Evolutionary conservation across 2,797 vertebrate genomes (phyloP).

Genomic region (Luscinia megarhynchos): DNA sequence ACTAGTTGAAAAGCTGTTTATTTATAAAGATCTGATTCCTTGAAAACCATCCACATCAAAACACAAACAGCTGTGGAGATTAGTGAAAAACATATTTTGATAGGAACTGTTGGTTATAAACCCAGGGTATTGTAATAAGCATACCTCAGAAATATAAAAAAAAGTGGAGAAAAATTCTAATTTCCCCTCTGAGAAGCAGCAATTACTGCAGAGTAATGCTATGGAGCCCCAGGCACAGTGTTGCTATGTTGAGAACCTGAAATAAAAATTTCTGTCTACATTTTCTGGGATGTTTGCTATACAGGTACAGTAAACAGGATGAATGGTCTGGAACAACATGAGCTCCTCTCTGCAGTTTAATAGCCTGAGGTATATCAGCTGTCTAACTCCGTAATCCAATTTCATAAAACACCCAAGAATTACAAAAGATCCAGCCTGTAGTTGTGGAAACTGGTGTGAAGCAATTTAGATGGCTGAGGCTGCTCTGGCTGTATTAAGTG

Average conservation of each 20-base stretch:
- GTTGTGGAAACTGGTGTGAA: neutral
- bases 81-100: neutral
- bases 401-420: neutral
- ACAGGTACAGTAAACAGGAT: neutral
- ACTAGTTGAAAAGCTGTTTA: neutral
- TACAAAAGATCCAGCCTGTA: neutral
- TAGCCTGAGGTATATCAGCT: neutral
- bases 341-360: neutral
- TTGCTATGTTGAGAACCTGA: neutral
- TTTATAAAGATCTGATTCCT: neutral
- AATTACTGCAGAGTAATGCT: neutral
- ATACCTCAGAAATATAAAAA: fast-evolving
- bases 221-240: neutral
- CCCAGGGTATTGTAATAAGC: neutral
- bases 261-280: neutral
- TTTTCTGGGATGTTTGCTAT: neutral
- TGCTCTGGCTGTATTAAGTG: neutral
- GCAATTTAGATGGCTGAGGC: neutral
- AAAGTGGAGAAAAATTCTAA: neutral
- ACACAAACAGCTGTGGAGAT: neutral
- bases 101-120: neutral
- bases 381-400: neutral
- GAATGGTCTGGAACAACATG: neutral
- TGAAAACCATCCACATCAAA: neutral
- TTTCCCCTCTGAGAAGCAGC: neutral